These are phyloP conservation scores for Pygoscelis antarcticus DNA, from an alignment of 2,113 vertebrate genomes.

Conservation along the genomic window DNA sequence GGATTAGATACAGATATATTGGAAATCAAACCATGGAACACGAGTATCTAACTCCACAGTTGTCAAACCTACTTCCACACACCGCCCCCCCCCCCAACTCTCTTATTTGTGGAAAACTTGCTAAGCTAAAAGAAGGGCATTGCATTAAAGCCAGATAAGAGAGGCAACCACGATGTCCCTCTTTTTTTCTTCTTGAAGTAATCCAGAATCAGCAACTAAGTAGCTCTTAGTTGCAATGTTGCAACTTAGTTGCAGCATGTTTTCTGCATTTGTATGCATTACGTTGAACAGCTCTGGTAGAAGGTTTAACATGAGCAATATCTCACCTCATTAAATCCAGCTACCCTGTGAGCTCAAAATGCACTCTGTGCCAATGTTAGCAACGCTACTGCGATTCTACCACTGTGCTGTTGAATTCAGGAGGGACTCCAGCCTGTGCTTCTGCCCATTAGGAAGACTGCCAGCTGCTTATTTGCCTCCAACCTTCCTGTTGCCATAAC, in stretches of 20 bases:
- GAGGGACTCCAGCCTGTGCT: not conserved
- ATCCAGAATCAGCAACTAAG: not conserved
- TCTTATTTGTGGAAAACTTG: not conserved
- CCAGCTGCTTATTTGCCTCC: not conserved
- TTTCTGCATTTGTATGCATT: not conserved
- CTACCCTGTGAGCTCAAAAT: not conserved
- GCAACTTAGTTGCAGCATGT: too few species aligned
- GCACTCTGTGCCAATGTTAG: not conserved
- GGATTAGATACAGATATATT: not conserved
- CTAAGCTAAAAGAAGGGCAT: not conserved
- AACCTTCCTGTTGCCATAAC: not conserved
- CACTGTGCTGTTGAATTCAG: not conserved
- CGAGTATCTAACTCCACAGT: not conserved
- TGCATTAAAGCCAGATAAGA: not conserved
- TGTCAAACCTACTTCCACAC: not conserved
- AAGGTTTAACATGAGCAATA: not conserved
- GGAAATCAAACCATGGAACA: not conserved
- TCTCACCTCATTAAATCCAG: slow-evolving; percentile 28
- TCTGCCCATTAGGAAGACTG: slow-evolving; percentile 1
- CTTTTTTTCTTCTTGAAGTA: not conserved
- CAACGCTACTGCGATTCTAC: not conserved
- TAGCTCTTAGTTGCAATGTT: too few species aligned
- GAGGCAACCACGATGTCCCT: not conserved
- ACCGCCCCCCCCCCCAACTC: rapidly evolving
- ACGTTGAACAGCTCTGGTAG: not conserved